Conservation (phyloP, 2,888 invertebrate species). For the Scotopteryx bipunctaria region DNA sequence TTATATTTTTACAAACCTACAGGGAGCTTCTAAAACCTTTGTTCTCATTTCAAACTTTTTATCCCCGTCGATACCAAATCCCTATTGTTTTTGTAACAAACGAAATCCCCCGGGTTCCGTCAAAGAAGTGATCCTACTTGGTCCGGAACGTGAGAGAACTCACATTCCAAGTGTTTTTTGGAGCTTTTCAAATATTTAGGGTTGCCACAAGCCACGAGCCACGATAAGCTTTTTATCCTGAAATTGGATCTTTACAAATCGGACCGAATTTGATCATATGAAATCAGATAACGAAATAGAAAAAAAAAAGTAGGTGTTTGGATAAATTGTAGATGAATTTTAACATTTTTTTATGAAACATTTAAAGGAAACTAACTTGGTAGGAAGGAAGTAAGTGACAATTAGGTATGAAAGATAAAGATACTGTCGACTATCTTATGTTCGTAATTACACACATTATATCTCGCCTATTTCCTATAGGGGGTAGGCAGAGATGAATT, state of each 20-base stretch:
- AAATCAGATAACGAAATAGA: too few species aligned
- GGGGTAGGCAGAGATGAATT: too few species aligned
- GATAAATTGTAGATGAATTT: too few species aligned
- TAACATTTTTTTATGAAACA: too few species aligned
- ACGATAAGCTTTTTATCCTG: conserved; percentile 22
- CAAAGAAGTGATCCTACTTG: conserved; percentile 24
- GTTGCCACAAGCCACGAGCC: too few species aligned
- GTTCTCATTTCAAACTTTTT: conserved; percentile 22
- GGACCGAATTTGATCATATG: background rate
- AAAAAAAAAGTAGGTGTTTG: too few species aligned
- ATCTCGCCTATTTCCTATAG: too few species aligned
- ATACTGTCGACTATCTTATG: too few species aligned
- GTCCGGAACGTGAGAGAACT: conserved; percentile 65
- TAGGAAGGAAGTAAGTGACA: too few species aligned
- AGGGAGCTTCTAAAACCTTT: conserved; percentile 6
- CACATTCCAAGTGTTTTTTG: conserved; percentile 56
- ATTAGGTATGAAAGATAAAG: too few species aligned
- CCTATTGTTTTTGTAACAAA: conserved; percentile 37
- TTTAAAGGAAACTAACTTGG: too few species aligned
- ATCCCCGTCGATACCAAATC: conserved; percentile 20
- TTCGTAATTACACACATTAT: too few species aligned
- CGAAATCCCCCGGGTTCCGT: conserved; percentile 31
- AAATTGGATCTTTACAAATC: conserved; percentile 3
- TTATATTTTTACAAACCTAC: background rate
- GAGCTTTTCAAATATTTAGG: conserved; percentile 20